These are phyloP conservation scores for Rhabdornis inornatus DNA, from an alignment of 2,113 vertebrate genomes.

Conservation along the genomic window DNA sequence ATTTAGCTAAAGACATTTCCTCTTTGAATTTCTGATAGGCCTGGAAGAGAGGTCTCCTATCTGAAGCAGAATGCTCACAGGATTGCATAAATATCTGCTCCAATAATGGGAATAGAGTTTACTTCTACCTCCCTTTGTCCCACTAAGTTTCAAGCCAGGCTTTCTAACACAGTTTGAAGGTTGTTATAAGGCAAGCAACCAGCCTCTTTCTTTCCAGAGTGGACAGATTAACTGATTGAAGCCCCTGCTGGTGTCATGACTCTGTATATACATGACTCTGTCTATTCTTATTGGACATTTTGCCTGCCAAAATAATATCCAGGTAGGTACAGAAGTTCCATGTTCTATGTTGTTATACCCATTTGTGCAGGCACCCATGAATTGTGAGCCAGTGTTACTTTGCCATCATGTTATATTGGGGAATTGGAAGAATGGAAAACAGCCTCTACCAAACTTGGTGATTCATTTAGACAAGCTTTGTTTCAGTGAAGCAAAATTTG, in stretches of 20 bases:
- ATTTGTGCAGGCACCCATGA: background rate
- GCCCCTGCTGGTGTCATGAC: background rate
- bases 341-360: background rate
- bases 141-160: background rate
- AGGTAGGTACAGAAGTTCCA: background rate
- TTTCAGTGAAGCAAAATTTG: constrained; percentile 58
- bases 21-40: background rate
- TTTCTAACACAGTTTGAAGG: background rate
- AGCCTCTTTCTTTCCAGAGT: background rate
- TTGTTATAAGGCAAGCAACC: background rate
- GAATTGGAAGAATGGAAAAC: background rate
- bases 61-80: background rate
- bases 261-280: background rate
- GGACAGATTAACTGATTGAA: background rate
- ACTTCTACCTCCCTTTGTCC: background rate
- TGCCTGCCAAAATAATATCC: background rate
- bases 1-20: background rate
- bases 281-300: background rate
- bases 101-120: background rate
- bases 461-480: constrained; percentile 11
- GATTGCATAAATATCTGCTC: background rate
- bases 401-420: background rate
- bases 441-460: background rate
- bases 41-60: background rate
- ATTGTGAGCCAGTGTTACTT: background rate